Percentiles rank a stretch among this genome's conserved stretches.
These are phyloP conservation scores for Globia sparganii DNA, from an alignment of 2,888 invertebrate genomes.

Conservation along the genomic window DNA sequence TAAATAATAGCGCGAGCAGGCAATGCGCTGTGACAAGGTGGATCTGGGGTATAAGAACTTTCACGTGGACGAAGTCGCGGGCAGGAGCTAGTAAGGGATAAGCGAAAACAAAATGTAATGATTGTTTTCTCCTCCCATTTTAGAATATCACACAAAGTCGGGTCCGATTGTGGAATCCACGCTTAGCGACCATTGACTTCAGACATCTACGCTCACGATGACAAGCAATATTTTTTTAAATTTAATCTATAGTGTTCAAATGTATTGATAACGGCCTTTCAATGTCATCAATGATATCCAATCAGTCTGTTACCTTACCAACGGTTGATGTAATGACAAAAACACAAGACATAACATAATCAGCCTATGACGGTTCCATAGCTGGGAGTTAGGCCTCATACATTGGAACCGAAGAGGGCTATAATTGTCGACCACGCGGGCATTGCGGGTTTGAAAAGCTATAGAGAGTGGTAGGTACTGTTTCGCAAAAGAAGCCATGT, in stretches of 20 bases:
- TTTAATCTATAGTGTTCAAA: background rate
- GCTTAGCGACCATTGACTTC: background rate
- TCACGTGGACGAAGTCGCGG: background rate
- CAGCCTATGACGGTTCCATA: background rate
- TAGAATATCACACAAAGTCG: background rate
- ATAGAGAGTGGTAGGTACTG: background rate
- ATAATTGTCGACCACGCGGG: background rate
- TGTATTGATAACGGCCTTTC: conserved; percentile 24
- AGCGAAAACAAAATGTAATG: background rate
- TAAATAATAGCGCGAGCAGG: background rate
- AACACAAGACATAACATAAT: background rate
- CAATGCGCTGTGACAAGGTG: background rate
- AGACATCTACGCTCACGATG: conserved; percentile 28
- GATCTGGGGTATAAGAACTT: background rate
- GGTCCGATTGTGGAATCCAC: background rate
- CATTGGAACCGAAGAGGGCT: background rate
- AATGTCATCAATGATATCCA: conserved; percentile 34
- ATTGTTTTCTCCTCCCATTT: background rate
- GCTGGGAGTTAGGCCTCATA: background rate
- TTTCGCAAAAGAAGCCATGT: background rate
- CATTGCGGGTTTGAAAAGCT: background rate
- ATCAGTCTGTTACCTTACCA: background rate
- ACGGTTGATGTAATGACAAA: background rate
- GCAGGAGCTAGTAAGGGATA: background rate
- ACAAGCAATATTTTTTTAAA: conserved; percentile 20